Percentiles rank a stretch among this genome's conserved stretches.
Evolutionary conservation across 2,113 vertebrate genomes (phyloP).

Genomic region (Pluvianellus socialis): DNA sequence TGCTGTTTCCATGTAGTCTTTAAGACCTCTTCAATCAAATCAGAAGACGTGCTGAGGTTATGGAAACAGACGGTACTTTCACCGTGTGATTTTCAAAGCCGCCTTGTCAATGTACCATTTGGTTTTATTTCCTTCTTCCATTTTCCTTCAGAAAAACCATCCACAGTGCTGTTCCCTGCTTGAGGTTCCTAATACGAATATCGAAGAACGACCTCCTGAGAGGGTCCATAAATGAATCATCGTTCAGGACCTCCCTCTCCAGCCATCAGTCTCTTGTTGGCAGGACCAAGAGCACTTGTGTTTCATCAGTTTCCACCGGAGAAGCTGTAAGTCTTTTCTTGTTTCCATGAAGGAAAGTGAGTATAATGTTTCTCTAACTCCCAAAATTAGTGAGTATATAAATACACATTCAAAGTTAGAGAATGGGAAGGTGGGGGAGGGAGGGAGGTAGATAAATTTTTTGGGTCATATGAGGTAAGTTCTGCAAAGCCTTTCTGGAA

Average conservation of each 20-base stretch:
- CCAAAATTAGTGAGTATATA: not conserved
- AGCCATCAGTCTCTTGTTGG: constrained; percentile 54
- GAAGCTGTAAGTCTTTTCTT: constrained; percentile 62
- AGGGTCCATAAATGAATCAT: constrained; percentile 65
- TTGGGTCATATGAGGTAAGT: not conserved
- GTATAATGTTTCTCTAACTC: not conserved
- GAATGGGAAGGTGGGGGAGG: not conserved
- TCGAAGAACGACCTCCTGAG: constrained; percentile 58
- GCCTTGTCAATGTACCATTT: fast-evolving
- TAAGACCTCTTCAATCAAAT: not conserved
- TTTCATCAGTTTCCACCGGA: constrained; percentile 64
- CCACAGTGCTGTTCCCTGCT: constrained; percentile 67
- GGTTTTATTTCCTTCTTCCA: not conserved
- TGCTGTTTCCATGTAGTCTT: not conserved
- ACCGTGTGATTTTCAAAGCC: not conserved
- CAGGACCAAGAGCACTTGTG: constrained; percentile 47
- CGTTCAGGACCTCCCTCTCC: constrained; percentile 60
- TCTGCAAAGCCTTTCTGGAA: not conserved
- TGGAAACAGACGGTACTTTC: not conserved
- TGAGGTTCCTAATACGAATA: constrained; percentile 65
- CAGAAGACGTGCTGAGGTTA: not conserved
- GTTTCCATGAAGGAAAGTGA: not conserved
- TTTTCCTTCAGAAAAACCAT: constrained; percentile 68
- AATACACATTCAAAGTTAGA: not conserved
- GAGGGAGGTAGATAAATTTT: not conserved